phyloP scores from a whole-genome alignment of 2,113 vertebrate genomes.

The Alexandromys fortis region DNA sequence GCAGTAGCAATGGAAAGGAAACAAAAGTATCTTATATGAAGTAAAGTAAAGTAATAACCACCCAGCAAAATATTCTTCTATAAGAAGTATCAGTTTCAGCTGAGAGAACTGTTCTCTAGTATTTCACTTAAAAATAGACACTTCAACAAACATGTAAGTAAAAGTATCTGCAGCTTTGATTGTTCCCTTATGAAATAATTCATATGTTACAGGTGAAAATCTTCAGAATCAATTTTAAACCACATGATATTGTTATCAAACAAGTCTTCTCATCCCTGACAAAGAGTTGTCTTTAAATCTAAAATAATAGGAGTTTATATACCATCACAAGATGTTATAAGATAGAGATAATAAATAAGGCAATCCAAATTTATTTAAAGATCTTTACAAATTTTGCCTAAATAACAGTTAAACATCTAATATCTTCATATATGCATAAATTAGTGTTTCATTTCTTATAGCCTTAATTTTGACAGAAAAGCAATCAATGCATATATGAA shows the following conservation, averaged over 20 bases:
- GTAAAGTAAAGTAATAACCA: neutral
- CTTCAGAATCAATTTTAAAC: neutral
- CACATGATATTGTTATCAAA: neutral
- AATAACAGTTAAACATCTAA: neutral
- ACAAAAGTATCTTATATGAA: neutral
- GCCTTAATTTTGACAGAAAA: neutral
- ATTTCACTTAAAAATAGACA: neutral
- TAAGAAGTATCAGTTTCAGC: neutral
- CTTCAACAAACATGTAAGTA: neutral
- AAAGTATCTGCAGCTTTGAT: neutral
- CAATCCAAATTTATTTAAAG: neutral
- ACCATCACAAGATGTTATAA: too few species aligned
- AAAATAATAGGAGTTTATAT: neutral
- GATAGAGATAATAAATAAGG: neutral
- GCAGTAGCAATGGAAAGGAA: neutral
- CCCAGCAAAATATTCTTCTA: neutral
- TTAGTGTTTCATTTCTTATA: neutral
- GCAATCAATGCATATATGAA: rapidly evolving
- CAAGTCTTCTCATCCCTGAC: neutral
- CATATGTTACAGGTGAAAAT: neutral
- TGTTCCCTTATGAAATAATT: neutral
- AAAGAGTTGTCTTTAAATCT: neutral
- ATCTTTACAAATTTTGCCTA: neutral
- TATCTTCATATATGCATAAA: neutral
- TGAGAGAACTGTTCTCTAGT: neutral